These are phyloP conservation scores for Parascotia fuliginaria DNA, from an alignment of 2,888 invertebrate species.

Conservation along the genomic window DNA sequence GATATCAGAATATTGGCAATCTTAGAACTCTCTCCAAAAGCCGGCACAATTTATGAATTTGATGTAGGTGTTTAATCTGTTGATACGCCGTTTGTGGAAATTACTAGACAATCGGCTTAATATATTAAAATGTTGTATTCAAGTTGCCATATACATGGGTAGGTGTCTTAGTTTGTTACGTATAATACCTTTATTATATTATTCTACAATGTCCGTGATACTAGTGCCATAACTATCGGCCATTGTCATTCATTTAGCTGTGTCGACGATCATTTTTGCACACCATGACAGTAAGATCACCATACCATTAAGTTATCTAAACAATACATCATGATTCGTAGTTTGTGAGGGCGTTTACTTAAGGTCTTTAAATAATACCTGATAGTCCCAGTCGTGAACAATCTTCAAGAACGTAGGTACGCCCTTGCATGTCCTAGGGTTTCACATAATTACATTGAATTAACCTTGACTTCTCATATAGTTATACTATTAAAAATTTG, in stretches of 20 bases:
- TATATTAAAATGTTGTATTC: conserved; percentile 54
- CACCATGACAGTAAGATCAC: conserved; percentile 65
- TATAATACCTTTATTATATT: conserved; percentile 50
- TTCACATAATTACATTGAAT: conserved; percentile 29
- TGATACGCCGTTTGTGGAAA: conserved; percentile 39
- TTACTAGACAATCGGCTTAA: conserved; percentile 49
- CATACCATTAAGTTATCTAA: conserved; percentile 31
- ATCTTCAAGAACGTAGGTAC: neutral
- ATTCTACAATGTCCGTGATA: conserved; percentile 69
- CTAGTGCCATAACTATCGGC: conserved; percentile 74
- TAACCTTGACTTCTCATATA: conserved; percentile 45
- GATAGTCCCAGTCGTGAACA: neutral
- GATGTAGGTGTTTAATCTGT: conserved; percentile 13
- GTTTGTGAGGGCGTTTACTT: conserved; percentile 17
- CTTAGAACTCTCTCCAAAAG: too few relatives aligned
- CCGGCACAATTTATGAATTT: too few relatives aligned
- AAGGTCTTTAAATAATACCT: neutral
- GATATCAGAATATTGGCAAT: too few relatives aligned
- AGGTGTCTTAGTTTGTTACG: conserved; percentile 54
- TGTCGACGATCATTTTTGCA: conserved; percentile 50
- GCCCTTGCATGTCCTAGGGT: conserved; percentile 20
- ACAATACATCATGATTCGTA: conserved; percentile 27
- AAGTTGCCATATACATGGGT: conserved; percentile 71
- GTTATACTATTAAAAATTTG: conserved; percentile 61
- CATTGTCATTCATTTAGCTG: conserved; percentile 54